A percentile compares a stretch with the other conserved stretches of the same genome.
Conservation (phyloP, 2,797 vertebrate species). For the Thaleichthys pacificus region DNA sequence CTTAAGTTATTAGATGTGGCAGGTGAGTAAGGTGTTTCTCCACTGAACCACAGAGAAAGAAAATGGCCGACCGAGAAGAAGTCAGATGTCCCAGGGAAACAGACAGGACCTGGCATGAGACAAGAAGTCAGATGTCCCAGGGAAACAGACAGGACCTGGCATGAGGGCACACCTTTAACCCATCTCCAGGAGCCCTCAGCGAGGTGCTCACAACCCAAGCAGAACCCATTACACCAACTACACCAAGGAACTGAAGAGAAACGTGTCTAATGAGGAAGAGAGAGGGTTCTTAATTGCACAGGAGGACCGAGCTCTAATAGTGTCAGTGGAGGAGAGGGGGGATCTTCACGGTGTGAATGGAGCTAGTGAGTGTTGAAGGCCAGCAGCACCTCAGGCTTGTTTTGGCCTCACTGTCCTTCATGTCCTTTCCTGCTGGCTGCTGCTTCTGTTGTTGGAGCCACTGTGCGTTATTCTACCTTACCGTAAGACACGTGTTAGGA, state of each 20-base stretch:
- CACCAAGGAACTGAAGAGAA: constrained; percentile 32
- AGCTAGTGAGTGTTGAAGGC: constrained; percentile 26
- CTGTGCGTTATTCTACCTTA: constrained; percentile 9
- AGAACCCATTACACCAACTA: not conserved
- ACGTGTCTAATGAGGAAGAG: constrained; percentile 31
- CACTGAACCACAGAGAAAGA: not conserved
- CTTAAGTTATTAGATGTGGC: not conserved
- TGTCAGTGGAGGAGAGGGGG: constrained; percentile 43
- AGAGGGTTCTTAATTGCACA: constrained; percentile 20
- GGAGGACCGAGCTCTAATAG: constrained; percentile 18
- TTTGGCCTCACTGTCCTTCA: constrained; percentile 2
- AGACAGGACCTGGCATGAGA: constrained; percentile 11
- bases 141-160: constrained; percentile 9
- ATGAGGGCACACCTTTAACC: constrained; percentile 16
- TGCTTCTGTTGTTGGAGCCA: constrained; percentile 16
- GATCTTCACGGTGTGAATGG: constrained; percentile 44
- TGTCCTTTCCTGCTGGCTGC: constrained; percentile 10
- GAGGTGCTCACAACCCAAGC: not conserved
- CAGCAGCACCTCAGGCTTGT: constrained; percentile 13
- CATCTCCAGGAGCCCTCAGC: not conserved
- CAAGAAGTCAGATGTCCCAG: not conserved
- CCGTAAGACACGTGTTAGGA: no score
- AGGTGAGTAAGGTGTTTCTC: not conserved
- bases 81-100: constrained; percentile 1
- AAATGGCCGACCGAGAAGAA: not conserved